Conservation (phyloP, 1,140 invertebrate species). For the Drosophila leontia region DNA sequence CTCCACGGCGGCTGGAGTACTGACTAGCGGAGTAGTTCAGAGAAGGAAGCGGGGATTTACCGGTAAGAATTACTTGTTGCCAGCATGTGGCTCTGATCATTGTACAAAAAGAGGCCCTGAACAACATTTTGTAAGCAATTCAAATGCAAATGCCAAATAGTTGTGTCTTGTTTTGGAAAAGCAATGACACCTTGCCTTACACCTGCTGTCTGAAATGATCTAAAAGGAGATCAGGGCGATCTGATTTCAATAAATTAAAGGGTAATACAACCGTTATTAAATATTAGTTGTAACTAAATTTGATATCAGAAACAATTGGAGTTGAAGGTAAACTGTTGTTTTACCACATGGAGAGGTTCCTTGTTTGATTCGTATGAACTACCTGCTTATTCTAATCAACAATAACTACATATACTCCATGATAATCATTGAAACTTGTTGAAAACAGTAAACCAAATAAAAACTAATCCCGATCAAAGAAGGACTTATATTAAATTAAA, state of each 20-base stretch:
- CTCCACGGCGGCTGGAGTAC: conserved; percentile 18
- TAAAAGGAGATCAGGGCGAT: too few species aligned
- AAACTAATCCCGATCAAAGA: not conserved
- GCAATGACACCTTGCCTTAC: not conserved
- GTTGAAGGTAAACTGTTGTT: not conserved
- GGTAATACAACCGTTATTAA: not conserved
- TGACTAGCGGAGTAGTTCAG: not conserved
- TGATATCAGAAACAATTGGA: not conserved
- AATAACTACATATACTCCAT: not conserved
- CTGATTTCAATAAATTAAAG: too few species aligned
- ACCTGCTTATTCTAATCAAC: not conserved
- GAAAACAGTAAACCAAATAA: not conserved
- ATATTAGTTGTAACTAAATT: not conserved
- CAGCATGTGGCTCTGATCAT: conserved; percentile 70
- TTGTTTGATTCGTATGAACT: not conserved
- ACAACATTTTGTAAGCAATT: conserved; percentile 50
- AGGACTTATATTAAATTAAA: not conserved
- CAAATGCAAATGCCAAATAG: conserved; percentile 65
- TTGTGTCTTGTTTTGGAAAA: conserved; percentile 2
- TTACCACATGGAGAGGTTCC: not conserved
- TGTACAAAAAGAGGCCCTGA: conserved; percentile 26
- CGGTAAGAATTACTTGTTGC: conserved; percentile 63
- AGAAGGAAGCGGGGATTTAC: conserved; percentile 12
- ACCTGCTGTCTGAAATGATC: conserved; percentile 11
- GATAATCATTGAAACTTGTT: not conserved